Evolutionary conservation across 2,888 invertebrate genomes (phyloP).

Genomic region (Orchestes rusci): DNA sequence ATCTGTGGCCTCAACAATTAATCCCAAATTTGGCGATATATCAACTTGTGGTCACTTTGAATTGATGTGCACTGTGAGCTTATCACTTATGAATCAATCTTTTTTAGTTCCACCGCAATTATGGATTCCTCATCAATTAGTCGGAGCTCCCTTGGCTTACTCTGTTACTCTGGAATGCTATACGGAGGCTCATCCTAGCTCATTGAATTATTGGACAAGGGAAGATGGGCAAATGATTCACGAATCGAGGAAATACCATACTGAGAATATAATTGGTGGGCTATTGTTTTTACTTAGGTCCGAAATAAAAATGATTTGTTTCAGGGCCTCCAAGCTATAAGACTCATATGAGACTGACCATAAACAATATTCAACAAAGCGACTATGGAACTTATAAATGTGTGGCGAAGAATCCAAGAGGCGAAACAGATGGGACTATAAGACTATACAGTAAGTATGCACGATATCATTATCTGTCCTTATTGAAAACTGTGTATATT

Average conservation of each 20-base stretch:
- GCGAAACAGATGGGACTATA: constrained; percentile 85
- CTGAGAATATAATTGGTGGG: constrained; percentile 61
- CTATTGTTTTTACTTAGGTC: neutral
- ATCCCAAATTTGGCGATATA: too few species aligned
- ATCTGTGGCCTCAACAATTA: too few species aligned
- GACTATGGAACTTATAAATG: constrained; percentile 88
- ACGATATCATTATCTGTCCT: too few species aligned
- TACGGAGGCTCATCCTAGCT: constrained; percentile 86
- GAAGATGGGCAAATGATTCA: constrained; percentile 87
- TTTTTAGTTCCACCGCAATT: constrained; percentile 81
- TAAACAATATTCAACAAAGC: constrained; percentile 65
- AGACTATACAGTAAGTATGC: constrained; percentile 75
- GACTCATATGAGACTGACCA: constrained; percentile 80
- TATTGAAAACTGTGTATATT: neutral
- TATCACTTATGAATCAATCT: too few species aligned
- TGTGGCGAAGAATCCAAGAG: constrained; percentile 83
- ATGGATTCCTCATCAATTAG: constrained; percentile 85
- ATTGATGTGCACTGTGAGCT: too few species aligned
- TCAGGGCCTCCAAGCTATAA: constrained; percentile 67
- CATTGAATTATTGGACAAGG: constrained; percentile 84
- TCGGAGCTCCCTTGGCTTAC: constrained; percentile 76
- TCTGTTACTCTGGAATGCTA: constrained; percentile 82
- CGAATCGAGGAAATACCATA: constrained; percentile 72
- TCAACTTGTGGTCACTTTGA: too few species aligned
- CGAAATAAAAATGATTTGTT: neutral